Evolutionary conservation across 2,113 vertebrate species (phyloP).

Genomic region (Dicaeum eximium): DNA sequence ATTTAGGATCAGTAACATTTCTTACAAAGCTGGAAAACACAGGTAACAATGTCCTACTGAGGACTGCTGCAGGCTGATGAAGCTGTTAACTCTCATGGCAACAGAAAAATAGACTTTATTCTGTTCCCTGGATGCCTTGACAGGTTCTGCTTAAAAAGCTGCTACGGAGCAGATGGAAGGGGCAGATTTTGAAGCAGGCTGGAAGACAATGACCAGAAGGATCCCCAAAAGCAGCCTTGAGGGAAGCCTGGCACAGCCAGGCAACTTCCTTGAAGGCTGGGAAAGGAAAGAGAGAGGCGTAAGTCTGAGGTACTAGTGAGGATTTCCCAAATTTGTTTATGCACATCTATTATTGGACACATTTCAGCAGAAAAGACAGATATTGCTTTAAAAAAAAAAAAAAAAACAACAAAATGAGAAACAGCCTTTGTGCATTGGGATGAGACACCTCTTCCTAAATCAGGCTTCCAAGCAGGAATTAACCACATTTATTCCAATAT

Average conservation of each 20-base stretch:
- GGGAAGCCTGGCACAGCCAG: neutral
- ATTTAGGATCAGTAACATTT: neutral
- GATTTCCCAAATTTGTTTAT: neutral
- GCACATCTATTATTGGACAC: neutral
- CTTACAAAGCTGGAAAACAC: neutral
- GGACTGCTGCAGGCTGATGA: neutral
- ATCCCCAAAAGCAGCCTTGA: neutral
- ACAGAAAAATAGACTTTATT: neutral
- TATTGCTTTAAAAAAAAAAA: neutral
- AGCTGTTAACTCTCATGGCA: neutral
- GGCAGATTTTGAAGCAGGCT: neutral
- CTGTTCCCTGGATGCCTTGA: neutral
- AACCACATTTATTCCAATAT: neutral
- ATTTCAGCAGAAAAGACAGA: neutral
- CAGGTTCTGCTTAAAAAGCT: neutral
- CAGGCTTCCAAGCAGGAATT: neutral
- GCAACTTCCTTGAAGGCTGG: fast-evolving
- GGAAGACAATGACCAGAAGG: neutral
- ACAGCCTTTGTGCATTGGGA: neutral
- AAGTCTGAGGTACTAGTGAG: neutral
- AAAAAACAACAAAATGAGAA: neutral
- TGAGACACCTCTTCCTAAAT: neutral
- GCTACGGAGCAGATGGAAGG: neutral
- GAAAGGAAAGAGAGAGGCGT: neutral
- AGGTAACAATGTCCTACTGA: neutral